Percentiles rank a stretch among this genome's conserved stretches.
These are phyloP conservation scores for Cristatella mucedo DNA, from an alignment of 2,888 invertebrate species.

Conservation along the genomic window DNA sequence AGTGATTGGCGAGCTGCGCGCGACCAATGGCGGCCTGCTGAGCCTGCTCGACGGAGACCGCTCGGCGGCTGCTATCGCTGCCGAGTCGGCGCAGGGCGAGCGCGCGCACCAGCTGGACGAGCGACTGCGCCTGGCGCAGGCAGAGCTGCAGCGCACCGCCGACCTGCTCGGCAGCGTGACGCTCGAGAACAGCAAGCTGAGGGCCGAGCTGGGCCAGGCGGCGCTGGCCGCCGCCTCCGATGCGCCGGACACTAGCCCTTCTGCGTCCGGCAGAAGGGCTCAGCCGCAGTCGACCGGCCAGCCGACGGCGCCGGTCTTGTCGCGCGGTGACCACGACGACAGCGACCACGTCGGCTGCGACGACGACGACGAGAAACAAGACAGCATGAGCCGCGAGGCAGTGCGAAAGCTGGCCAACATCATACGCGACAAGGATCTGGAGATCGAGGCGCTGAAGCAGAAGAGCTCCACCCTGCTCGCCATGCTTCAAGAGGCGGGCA, in stretches of 20 bases:
- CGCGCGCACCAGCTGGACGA: too few species aligned
- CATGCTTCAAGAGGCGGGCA: too few species aligned
- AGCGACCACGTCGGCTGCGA: constrained; percentile 18
- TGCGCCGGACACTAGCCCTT: too few species aligned
- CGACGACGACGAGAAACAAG: constrained; percentile 32
- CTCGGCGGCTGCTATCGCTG: too few species aligned
- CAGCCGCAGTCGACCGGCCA: constrained; percentile 35
- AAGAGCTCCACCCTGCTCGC: constrained; percentile 32
- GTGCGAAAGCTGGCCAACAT: constrained; percentile 36
- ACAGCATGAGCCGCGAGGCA: constrained; percentile 37
- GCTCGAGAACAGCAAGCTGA: constrained; percentile 34
- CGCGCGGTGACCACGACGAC: constrained; percentile 3
- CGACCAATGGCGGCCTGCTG: constrained; percentile 29
- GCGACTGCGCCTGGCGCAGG: too few species aligned
- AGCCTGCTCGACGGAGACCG: constrained; percentile 29
- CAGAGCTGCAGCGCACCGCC: too few species aligned
- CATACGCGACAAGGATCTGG: constrained; percentile 38
- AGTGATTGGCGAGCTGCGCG: constrained; percentile 25
- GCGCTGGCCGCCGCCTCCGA: constrained; percentile 34
- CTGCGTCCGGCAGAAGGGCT: too few species aligned
- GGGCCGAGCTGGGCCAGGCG: constrained; percentile 37
- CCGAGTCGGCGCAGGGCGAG: too few species aligned
- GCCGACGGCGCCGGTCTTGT: constrained; percentile 13
- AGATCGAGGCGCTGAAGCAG: constrained; percentile 37
- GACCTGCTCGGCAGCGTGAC: too few species aligned